Conservation (phyloP, 2,797 vertebrate species). For the Chromobotia macracanthus region DNA sequence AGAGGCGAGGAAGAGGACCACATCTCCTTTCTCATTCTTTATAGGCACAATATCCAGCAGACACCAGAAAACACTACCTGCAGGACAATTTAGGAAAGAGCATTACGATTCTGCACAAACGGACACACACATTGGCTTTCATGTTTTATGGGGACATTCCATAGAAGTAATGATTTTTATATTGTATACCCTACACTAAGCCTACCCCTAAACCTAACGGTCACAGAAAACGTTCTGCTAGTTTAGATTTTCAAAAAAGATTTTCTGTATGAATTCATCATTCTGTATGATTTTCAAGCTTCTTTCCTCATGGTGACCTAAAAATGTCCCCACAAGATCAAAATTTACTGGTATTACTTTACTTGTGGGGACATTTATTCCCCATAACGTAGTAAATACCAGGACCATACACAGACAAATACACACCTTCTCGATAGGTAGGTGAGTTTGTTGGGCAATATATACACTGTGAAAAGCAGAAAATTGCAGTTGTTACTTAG, state of each 20-base stretch:
- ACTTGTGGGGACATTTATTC: no score
- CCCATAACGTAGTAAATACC: no score
- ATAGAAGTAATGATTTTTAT: no score
- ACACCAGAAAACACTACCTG: slow-evolving; percentile 95
- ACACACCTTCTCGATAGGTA: slow-evolving; percentile 12
- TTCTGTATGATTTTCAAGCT: no score
- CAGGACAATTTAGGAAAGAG: slow-evolving; percentile 57
- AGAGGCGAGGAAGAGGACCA: slow-evolving; percentile 95
- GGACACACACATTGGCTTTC: background rate
- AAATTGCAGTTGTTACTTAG: background rate
- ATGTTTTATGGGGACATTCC: no score
- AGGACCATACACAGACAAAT: slow-evolving; percentile 14
- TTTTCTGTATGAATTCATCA: no score
- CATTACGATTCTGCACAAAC: slow-evolving; percentile 1
- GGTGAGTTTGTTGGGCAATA: background rate
- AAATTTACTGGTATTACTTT: no score
- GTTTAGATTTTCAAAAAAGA: no score
- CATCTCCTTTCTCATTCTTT: slow-evolving; percentile 98
- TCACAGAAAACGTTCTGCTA: no score
- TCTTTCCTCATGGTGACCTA: no score
- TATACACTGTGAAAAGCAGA: background rate
- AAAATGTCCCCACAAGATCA: slow-evolving; percentile 7
- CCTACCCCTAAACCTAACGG: no score
- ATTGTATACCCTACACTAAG: no score
- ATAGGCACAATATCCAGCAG: slow-evolving; percentile 97